A percentile compares a stretch with the other conserved stretches of the same genome.
Conservation (phyloP, 2,797 vertebrate species). For the Ptychadena robeensis region DNA sequence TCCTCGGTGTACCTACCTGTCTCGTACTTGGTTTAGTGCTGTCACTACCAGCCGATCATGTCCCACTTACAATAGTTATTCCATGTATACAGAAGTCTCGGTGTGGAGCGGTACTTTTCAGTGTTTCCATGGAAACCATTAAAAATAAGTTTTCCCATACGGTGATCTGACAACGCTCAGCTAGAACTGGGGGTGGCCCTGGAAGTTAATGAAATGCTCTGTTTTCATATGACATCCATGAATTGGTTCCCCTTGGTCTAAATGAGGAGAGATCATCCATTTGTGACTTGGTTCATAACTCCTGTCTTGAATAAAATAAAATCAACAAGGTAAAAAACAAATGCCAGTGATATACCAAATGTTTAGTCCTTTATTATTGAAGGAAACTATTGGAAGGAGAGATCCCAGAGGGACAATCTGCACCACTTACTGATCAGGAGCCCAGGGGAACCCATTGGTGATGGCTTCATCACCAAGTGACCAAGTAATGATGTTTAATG, state of each 20-base stretch:
- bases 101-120: not conserved
- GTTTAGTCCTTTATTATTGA: not conserved
- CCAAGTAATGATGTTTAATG: no score
- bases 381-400: not conserved
- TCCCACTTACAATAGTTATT: slow-evolving; percentile 1
- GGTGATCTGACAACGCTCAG: not conserved
- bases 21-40: no score
- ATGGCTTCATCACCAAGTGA: no score
- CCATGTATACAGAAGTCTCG: not conserved
- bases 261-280: not conserved
- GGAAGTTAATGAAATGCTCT: not conserved
- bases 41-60: no score
- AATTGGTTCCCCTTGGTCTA: not conserved
- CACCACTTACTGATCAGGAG: no score
- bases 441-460: no score
- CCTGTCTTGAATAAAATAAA: not conserved
- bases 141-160: slow-evolving; percentile 1
- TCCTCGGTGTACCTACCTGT: no score
- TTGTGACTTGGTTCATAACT: not conserved
- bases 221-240: not conserved
- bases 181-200: not conserved
- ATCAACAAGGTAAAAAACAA: not conserved
- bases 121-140: slow-evolving; percentile 6
- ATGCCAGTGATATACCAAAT: not conserved
- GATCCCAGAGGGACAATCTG: not conserved